A percentile compares a stretch with the other conserved stretches of the same genome.
Conservation (phyloP, 30 jellyfish, hydroid and myxozoan genomes). For the Pelagia noctiluca region DNA sequence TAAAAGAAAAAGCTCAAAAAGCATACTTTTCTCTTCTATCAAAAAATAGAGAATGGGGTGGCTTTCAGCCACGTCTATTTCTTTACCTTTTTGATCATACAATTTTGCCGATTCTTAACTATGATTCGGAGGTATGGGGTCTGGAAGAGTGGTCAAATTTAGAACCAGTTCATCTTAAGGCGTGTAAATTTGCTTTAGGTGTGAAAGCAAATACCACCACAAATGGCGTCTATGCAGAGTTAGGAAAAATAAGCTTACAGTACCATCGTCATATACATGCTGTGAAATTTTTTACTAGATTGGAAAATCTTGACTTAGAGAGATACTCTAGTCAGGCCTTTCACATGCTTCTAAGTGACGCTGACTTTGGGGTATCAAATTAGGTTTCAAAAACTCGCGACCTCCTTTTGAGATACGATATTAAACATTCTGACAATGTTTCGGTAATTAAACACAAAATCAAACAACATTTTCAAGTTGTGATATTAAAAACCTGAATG, state of each 20-base stretch:
- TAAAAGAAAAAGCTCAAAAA: slow-evolving; percentile 28
- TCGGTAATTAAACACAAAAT: neutral
- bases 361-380: slow-evolving; percentile 14
- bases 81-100: slow-evolving; percentile 12
- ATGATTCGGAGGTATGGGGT: slow-evolving; percentile 15
- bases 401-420: neutral
- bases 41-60: slow-evolving; percentile 24
- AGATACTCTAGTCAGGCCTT: slow-evolving; percentile 3
- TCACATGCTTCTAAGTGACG: slow-evolving; percentile 5
- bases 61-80: neutral
- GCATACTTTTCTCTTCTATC: slow-evolving; percentile 5
- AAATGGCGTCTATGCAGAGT: slow-evolving; percentile 27
- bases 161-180: slow-evolving; percentile 9
- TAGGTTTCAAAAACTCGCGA: slow-evolving; percentile 12
- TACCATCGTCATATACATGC: neutral
- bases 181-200: slow-evolving; percentile 14
- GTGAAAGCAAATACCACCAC: neutral
- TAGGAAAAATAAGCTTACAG: slow-evolving; percentile 1
- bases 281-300: slow-evolving; percentile 2
- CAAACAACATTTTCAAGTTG: neutral
- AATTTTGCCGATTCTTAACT: slow-evolving; percentile 6
- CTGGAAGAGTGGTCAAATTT: neutral
- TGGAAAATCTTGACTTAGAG: neutral
- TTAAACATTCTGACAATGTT: neutral
- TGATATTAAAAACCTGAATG: neutral